Evolutionary conservation across 2,888 invertebrate species (phyloP).

Genomic region (Saturnia pavonia): DNA sequence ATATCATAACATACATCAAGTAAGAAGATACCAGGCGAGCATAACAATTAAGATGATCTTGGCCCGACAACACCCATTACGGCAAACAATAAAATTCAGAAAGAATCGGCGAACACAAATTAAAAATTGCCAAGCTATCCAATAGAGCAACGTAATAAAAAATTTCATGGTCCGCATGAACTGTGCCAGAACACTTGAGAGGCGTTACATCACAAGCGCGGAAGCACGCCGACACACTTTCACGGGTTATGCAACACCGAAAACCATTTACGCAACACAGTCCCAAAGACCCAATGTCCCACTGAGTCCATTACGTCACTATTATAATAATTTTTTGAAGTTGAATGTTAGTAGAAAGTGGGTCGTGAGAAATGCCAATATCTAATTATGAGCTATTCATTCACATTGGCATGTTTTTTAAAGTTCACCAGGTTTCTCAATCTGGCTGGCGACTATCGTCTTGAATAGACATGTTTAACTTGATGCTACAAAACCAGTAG

Average conservation of each 20-base stretch:
- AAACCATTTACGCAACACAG: constrained; percentile 64
- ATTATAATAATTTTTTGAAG: constrained; percentile 49
- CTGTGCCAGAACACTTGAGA: constrained; percentile 59
- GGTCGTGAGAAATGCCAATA: constrained; percentile 71
- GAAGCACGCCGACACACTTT: constrained; percentile 76
- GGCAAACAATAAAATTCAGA: not conserved
- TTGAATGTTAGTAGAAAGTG: constrained; percentile 75
- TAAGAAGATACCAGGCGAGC: constrained; percentile 15
- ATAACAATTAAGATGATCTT: not conserved
- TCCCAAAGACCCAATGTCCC: constrained; percentile 76
- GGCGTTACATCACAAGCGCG: constrained; percentile 62
- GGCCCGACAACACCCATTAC: not conserved
- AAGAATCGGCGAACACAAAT: constrained; percentile 5
- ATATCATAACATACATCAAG: not conserved
- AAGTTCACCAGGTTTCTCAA: constrained; percentile 25
- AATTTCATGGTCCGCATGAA: constrained; percentile 53
- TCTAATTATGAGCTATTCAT: constrained; percentile 43
- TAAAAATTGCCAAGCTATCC: constrained; percentile 10
- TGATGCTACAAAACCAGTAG: not conserved
- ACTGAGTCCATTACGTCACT: constrained; percentile 66
- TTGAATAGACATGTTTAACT: too few species aligned
- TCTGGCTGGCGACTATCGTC: constrained; percentile 11
- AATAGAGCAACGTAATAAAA: constrained; percentile 21
- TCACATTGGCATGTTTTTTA: constrained; percentile 40
- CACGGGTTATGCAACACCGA: constrained; percentile 69